Evolutionary conservation across 2,113 vertebrate genomes (phyloP).

Genomic region (Tor tambroides): DNA sequence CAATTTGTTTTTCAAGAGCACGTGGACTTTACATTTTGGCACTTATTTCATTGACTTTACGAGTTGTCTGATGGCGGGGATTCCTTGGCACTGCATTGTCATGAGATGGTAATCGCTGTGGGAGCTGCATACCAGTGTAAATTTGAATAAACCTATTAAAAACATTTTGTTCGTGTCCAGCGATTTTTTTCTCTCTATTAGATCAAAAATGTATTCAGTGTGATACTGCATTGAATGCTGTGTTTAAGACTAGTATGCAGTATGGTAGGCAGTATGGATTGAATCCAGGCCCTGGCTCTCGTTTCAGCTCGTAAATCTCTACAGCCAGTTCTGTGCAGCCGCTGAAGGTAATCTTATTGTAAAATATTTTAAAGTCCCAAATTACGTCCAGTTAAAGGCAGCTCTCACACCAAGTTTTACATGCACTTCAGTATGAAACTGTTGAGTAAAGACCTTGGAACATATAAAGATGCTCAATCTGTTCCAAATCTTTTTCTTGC

Average conservation of each 20-base stretch:
- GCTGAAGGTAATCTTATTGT: conserved; percentile 68
- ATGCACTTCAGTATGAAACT: conserved; percentile 57
- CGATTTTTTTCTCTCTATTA: too few species aligned
- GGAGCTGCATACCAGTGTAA: neutral
- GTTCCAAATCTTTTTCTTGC: conserved; percentile 27
- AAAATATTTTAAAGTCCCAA: conserved; percentile 68
- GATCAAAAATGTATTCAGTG: neutral
- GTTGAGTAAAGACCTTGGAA: conserved; percentile 53
- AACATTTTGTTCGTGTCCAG: neutral
- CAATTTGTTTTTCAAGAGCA: neutral
- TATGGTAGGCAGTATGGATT: neutral
- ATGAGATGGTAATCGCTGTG: neutral
- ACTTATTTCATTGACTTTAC: neutral
- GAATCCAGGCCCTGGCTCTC: conserved; percentile 56
- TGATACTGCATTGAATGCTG: neutral
- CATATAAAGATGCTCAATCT: conserved; percentile 9
- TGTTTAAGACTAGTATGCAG: neutral
- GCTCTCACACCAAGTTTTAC: conserved; percentile 58
- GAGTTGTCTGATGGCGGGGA: neutral
- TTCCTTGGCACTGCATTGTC: neutral
- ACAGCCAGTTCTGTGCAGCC: conserved; percentile 65
- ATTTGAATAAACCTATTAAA: neutral
- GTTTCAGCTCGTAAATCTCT: conserved; percentile 65
- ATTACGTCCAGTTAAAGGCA: conserved; percentile 62
- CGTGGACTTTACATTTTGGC: neutral